A percentile compares a stretch with the other conserved stretches of the same genome.
phyloP scores from a whole-genome alignment of 2,797 vertebrate species.

The Lutjanus campechanus region DNA sequence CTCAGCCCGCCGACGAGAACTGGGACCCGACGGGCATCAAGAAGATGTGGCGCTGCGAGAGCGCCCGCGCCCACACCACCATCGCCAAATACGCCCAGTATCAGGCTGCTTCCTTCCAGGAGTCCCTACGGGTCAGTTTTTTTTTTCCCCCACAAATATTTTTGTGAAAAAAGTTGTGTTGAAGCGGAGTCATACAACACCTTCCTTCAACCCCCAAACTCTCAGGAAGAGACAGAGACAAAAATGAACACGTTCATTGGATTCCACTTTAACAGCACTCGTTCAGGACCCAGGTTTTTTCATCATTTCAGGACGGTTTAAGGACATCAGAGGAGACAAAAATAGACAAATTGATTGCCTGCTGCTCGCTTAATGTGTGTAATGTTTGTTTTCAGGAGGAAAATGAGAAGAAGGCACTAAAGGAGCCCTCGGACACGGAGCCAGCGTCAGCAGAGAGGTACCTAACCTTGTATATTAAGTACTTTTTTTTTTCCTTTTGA shows the following conservation, averaged over 20 bases:
- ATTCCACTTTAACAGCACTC: not conserved
- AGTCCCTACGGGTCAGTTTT: slow-evolving; percentile 96
- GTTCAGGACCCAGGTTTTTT: not conserved
- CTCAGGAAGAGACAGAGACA: too few species aligned
- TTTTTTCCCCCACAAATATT: too few species aligned
- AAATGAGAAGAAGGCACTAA: slow-evolving; percentile 95
- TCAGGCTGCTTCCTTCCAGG: slow-evolving; percentile 98
- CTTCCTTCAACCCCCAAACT: too few species aligned
- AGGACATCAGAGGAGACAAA: too few species aligned
- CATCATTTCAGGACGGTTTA: not conserved
- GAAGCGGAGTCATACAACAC: too few species aligned
- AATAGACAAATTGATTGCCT: rapidly evolving
- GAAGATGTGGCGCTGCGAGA: slow-evolving; percentile 99
- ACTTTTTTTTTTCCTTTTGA: not conserved
- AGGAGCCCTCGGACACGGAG: slow-evolving; percentile 95
- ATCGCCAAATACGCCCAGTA: slow-evolving; percentile 99
- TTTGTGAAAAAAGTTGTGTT: too few species aligned
- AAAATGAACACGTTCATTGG: too few species aligned
- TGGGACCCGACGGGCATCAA: slow-evolving; percentile 95
- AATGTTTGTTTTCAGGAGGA: slow-evolving; percentile 89
- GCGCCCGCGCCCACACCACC: slow-evolving; percentile 95
- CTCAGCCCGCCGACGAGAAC: slow-evolving; percentile 98
- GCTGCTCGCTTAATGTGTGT: not conserved
- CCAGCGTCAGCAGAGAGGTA: slow-evolving; percentile 96
- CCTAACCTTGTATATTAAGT: not conserved